These are phyloP conservation scores for Diarsia brunnea DNA, from an alignment of 2,888 invertebrate genomes.

Conservation along the genomic window DNA sequence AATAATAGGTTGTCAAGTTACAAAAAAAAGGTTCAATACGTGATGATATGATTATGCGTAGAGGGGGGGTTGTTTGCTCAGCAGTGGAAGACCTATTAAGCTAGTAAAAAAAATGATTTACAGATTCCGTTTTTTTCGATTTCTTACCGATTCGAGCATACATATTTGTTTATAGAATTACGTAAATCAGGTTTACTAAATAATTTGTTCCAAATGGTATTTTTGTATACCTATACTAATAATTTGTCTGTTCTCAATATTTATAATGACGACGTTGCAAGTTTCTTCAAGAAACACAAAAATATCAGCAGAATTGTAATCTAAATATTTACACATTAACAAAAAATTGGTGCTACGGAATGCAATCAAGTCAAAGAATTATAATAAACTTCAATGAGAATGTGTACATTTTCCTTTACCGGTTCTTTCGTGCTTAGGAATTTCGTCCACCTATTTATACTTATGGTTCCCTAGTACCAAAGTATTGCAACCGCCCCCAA, in stretches of 20 bases:
- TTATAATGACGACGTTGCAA: background rate
- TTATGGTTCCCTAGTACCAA: constrained; percentile 31
- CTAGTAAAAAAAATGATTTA: no score
- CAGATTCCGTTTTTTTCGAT: no score
- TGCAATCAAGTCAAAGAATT: background rate
- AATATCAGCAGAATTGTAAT: background rate
- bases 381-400: background rate
- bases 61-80: no score
- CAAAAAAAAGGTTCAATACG: no score
- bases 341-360: background rate
- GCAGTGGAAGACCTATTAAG: no score
- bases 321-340: background rate
- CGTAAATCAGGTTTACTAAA: background rate
- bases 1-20: no score
- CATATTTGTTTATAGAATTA: background rate
- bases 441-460: constrained; percentile 5
- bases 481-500: constrained; percentile 28
- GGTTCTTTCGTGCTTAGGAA: background rate
- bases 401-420: no score
- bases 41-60: no score
- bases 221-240: background rate
- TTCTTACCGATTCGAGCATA: background rate
- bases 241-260: background rate
- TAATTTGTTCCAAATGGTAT: background rate
- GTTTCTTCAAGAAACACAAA: background rate